A percentile compares a stretch with the other conserved stretches of the same genome.
Evolutionary conservation across 2,797 vertebrate genomes (phyloP).

Genomic region (Propithecus deckenii): DNA sequence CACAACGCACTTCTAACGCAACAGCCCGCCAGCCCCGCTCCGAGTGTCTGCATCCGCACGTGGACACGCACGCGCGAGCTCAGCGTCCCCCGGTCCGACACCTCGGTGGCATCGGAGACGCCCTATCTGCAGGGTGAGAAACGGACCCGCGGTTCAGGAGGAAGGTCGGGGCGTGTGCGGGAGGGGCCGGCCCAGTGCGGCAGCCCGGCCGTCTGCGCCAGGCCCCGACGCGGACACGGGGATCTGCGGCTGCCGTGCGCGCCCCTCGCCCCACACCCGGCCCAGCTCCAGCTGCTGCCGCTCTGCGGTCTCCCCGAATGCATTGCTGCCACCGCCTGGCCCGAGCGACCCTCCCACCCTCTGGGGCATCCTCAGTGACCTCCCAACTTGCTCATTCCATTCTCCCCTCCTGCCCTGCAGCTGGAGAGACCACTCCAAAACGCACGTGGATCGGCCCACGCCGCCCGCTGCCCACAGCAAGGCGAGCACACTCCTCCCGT

Average conservation of each 20-base stretch:
- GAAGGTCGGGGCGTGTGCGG: not conserved
- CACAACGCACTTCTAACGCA: fast-evolving
- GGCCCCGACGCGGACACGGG: fast-evolving
- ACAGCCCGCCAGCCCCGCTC: not conserved
- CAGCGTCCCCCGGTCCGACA: fast-evolving
- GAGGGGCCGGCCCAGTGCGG: not conserved
- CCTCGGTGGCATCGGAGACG: not conserved
- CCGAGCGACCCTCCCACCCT: fast-evolving
- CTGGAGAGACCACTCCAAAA: not conserved
- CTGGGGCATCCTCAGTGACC: not conserved
- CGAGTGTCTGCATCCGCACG: fast-evolving
- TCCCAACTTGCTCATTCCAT: fast-evolving
- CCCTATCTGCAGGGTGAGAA: fast-evolving
- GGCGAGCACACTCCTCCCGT: fast-evolving
- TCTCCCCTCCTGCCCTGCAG: not conserved
- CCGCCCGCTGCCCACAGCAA: fast-evolving
- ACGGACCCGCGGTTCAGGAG: fast-evolving
- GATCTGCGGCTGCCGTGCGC: not conserved
- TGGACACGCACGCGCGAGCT: not conserved
- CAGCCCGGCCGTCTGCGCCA: not conserved
- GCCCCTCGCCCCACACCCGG: not conserved
- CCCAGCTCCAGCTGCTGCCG: fast-evolving
- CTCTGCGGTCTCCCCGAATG: no score
- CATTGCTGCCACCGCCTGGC: not conserved
- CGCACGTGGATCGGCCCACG: fast-evolving